These are phyloP conservation scores for Campoletis raptor DNA, from an alignment of 2,888 invertebrate species.

Conservation along the genomic window DNA sequence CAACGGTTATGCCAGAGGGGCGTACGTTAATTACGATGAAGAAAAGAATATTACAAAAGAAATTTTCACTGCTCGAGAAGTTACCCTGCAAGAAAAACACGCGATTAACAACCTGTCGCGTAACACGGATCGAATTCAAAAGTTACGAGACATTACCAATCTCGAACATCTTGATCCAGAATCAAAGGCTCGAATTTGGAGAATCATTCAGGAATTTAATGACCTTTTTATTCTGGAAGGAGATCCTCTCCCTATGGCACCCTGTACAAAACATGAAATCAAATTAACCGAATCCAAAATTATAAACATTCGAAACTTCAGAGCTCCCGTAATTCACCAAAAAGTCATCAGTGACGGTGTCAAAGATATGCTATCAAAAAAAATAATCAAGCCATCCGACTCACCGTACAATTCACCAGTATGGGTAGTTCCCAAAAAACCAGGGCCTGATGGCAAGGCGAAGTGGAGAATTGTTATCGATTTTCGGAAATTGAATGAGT, in stretches of 20 bases:
- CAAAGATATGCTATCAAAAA: too few species aligned
- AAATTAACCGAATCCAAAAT: slow-evolving; percentile 7
- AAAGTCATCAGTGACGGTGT: too few species aligned
- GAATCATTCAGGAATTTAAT: slow-evolving; percentile 26
- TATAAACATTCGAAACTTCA: slow-evolving; percentile 18
- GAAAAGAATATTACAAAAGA: slow-evolving; percentile 13
- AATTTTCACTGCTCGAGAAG: slow-evolving; percentile 29
- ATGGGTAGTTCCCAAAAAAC: too few species aligned
- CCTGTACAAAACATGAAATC: slow-evolving; percentile 27
- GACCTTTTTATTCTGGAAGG: slow-evolving; percentile 28
- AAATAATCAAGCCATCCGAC: too few species aligned
- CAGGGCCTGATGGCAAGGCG: not conserved
- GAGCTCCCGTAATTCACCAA: slow-evolving; percentile 5
- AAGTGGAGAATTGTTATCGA: too few species aligned
- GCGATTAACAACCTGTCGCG: slow-evolving; percentile 3
- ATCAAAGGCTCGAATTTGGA: slow-evolving; percentile 13
- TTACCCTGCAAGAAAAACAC: slow-evolving; percentile 12
- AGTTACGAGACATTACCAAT: too few species aligned
- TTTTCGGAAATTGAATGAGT: slow-evolving; percentile 1
- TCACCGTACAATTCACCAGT: too few species aligned
- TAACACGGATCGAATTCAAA: too few species aligned
- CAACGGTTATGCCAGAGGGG: slow-evolving; percentile 22
- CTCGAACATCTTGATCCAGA: too few species aligned
- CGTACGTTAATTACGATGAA: slow-evolving; percentile 2
- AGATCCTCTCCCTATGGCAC: slow-evolving; percentile 35